Evolutionary conservation across 2,888 invertebrate species (phyloP), one percentile per base, ranked within the genome.

Genomic region (Loripinus fragilis): DNA sequence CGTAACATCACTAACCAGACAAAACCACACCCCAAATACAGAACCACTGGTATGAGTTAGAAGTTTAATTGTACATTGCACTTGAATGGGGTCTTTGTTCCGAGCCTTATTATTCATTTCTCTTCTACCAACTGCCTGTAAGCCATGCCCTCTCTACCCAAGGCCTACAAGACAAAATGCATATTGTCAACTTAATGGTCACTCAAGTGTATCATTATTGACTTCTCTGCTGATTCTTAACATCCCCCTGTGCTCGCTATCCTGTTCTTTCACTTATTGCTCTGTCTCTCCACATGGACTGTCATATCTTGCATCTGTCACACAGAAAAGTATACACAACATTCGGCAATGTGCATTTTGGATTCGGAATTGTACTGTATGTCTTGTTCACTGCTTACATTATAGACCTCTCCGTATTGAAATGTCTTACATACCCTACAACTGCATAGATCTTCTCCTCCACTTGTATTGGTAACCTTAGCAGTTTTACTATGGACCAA

Each of bases 241-340:
- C 30, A 45, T 68, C 68, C 8, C 68, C 45, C 48, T 42, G 25
- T 68, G 68, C 45, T 45, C 42, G 8, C 45, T 28, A 12, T 38
- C 20, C 23, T 52, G 20, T 33, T 71, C 71, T 25, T 55, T 71
- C 20, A 71, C n/a, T 15, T 38, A 41, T 23, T 60, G 35, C 33
- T 52, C 60, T 10, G 71, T 71, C 38, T 71, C 71, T 38, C 71
- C 28, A 55, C 71, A 71, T 71, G 35, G 17, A 65, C 35, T 35
- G 28, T 33, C 25, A n/a, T n/a, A 60, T 50, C 23, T 23, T 50
- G 50, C 23, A n/a, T 12, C 5, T 10, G 10, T 50, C 23, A 38
- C 70, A 70, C 17, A 70, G 30, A n/a, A 48, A 33, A 7, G 30
- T 28, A 35, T 70, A 70, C n/a, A 70, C 52, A 8, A 70, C 25